Evolutionary conservation across 1,140 invertebrate species (phyloP), one percentile per base, ranked within the genome.

Genomic region (Pemphigus obesinymphae): DNA sequence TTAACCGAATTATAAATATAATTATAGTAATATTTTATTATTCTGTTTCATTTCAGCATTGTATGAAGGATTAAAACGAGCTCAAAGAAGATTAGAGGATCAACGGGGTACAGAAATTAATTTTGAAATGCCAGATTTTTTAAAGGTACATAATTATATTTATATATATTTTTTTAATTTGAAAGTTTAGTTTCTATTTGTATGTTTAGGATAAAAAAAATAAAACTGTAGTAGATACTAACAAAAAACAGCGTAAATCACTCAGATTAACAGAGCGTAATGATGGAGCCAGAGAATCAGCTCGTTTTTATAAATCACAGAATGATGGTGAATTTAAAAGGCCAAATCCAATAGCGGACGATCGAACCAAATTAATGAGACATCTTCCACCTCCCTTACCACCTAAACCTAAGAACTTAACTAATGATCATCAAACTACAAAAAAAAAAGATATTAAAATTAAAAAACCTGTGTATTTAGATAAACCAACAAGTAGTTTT

Each of bases 31-130:
- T 20, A 20, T 29, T 26, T 45, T 8, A 70, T 26, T 26, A 1
- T 23, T 1, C 11, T 68, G 15, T 20, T 6, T 7, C 43, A 11
- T 50, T 73, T 7, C 83, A 91, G 91, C 91, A 84, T 86, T 92
- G 76, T 92, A 93, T 84, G 93, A 94, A 86, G 92, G 93, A 40
- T 86, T 95, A 82, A 93, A 93, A 86, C 88, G 92, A 83, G 93
- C 92, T 4, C 93, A 95, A 86, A 87, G 91, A 83, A 90, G 93
- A 31, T 86, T 95, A 61, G 93, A 95, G 86, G 94, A 95, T 86
- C 93, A 95, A 87, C 88, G 94, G 83, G 93, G 93, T 58, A 94
- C 92, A 0, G 92, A 93, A 87, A 93, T 94, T 2, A 94, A 94
- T 86, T 93, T 92, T 84, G 92, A 94, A 87, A 87, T 94, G 68